Percentiles rank a stretch among this genome's conserved stretches.
Conservation (phyloP, 2,888 invertebrate species). For the Shargacucullia verbasci region DNA sequence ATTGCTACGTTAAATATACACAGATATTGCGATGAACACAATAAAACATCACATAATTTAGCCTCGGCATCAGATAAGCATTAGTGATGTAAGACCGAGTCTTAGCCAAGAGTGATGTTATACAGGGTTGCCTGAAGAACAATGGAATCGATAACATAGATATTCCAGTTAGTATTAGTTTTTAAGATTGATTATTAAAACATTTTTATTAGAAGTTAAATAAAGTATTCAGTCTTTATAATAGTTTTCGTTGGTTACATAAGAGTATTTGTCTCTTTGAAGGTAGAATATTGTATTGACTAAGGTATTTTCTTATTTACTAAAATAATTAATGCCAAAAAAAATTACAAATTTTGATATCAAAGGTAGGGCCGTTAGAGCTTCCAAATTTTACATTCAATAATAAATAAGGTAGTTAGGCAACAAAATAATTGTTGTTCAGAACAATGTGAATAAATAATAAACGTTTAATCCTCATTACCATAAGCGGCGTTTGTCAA, state of each 20-base stretch:
- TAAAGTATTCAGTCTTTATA: conserved; percentile 35
- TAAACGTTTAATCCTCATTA: conserved; percentile 9
- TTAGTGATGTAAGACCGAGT: conserved; percentile 65
- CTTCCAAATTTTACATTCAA: too few species aligned
- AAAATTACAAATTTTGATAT: too few species aligned
- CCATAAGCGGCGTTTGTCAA: conserved; percentile 38
- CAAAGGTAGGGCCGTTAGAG: too few species aligned
- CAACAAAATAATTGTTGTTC: too few species aligned
- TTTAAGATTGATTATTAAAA: too few species aligned
- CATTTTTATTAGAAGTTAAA: conserved; percentile 23
- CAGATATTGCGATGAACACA: conserved; percentile 60
- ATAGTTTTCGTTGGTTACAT: too few species aligned
- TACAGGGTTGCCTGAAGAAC: conserved; percentile 42
- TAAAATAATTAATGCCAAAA: too few species aligned
- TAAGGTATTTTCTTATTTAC: too few species aligned
- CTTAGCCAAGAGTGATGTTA: conserved; percentile 44
- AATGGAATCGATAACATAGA: conserved; percentile 1
- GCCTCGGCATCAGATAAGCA: conserved; percentile 64
- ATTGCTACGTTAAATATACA: conserved; percentile 55
- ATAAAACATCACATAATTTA: conserved; percentile 67
- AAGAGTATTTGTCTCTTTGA: too few species aligned
- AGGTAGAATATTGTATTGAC: too few species aligned
- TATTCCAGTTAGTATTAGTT: not conserved
- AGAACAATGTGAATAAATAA: not conserved
- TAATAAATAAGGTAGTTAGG: too few species aligned